A percentile compares a stretch with the other conserved stretches of the same genome.
Evolutionary conservation across 2,113 vertebrate genomes (phyloP).

Genomic region (Zosterops pallidus): DNA sequence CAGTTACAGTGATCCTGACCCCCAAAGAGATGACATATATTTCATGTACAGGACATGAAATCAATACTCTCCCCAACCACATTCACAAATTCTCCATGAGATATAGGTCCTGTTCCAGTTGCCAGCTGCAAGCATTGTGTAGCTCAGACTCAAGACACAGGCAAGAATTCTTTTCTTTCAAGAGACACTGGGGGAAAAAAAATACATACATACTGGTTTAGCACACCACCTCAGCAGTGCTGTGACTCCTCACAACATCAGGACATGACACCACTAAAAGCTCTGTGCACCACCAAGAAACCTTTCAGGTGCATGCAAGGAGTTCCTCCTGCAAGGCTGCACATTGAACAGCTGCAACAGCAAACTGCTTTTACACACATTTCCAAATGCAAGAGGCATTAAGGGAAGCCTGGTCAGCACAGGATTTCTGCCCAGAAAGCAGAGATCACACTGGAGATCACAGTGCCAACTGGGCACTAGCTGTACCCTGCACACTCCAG

Average conservation of each 20-base stretch:
- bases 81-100: background rate
- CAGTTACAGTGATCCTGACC: background rate
- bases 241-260: background rate
- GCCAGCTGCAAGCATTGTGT: background rate
- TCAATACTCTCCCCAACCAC: background rate
- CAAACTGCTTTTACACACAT: background rate
- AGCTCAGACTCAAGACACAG: background rate
- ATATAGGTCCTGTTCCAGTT: background rate
- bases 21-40: background rate
- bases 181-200: background rate
- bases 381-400: background rate
- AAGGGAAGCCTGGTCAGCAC: background rate
- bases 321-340: background rate
- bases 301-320: background rate
- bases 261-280: background rate
- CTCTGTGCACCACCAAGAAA: background rate
- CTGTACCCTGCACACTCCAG: background rate
- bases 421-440: background rate
- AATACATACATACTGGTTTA: background rate
- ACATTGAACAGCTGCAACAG: background rate
- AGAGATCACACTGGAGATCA: background rate
- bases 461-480: accelerated
- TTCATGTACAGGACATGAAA: background rate
- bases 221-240: background rate
- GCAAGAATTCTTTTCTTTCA: background rate